These are phyloP conservation scores for Cataglyphis livida DNA, from an alignment of 2,888 invertebrate species.

Conservation along the genomic window DNA sequence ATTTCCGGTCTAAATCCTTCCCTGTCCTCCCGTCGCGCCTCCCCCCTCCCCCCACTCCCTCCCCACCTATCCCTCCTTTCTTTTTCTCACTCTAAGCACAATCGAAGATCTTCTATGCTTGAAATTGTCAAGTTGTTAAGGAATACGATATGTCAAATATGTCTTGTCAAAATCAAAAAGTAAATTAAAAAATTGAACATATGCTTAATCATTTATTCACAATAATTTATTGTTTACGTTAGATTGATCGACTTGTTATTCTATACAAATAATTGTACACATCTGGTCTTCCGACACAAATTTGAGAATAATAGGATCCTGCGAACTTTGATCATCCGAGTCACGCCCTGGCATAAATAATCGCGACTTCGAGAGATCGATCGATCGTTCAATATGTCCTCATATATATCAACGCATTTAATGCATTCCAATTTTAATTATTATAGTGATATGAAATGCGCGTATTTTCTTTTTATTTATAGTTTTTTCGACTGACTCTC, in stretches of 20 bases:
- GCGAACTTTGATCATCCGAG: constrained; percentile 40
- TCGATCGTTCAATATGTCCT: background rate
- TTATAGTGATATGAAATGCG: too few species aligned
- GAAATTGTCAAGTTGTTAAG: background rate
- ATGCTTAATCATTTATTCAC: too few species aligned
- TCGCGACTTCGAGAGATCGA: constrained; percentile 46
- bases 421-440: background rate
- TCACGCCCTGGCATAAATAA: constrained; percentile 55
- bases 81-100: background rate
- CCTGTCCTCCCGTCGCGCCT: background rate
- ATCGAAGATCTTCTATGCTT: background rate
- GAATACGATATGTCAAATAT: background rate
- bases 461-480: background rate
- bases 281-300: background rate
- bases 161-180: background rate
- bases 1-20: constrained; percentile 76
- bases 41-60: background rate
- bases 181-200: background rate
- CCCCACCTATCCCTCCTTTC: background rate
- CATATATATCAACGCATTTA: background rate
- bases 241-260: too few species aligned
- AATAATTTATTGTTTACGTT: too few species aligned
- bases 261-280: background rate
- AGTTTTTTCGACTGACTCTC: background rate
- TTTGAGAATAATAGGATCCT: background rate